Evolutionary conservation across 2,113 vertebrate genomes (phyloP).

Genomic region (Gambusia affinis): DNA sequence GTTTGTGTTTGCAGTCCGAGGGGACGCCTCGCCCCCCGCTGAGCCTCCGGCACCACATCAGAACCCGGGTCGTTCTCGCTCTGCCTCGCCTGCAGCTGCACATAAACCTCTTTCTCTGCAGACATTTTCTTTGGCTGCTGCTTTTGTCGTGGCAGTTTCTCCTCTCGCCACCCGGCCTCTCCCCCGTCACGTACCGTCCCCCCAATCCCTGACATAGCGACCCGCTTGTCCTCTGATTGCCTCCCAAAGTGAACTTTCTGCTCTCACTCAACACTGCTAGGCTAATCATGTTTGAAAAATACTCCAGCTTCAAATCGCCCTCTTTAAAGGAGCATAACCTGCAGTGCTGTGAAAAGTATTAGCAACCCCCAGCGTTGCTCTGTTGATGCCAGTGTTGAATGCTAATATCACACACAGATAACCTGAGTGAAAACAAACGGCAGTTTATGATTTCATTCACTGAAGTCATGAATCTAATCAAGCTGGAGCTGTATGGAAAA

Average conservation of each 20-base stretch:
- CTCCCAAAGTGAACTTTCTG: constrained; percentile 73
- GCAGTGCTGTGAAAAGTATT: too few species aligned
- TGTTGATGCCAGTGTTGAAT: too few species aligned
- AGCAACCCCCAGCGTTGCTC: too few species aligned
- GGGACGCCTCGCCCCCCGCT: constrained; percentile 4
- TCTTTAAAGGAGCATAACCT: too few species aligned
- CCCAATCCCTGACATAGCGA: constrained; percentile 47
- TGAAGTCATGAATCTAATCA: too few species aligned
- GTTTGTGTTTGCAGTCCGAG: constrained; percentile 66
- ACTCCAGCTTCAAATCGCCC: too few species aligned
- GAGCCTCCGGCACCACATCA: constrained; percentile 39
- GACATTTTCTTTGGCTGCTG: constrained; percentile 83
- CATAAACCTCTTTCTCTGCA: constrained; percentile 66
- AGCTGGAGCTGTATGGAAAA: too few species aligned
- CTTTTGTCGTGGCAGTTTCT: constrained; percentile 76
- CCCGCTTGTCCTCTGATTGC: constrained; percentile 68
- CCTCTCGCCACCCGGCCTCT: neutral
- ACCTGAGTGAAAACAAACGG: too few species aligned
- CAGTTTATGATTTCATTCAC: too few species aligned
- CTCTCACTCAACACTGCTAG: constrained; percentile 43
- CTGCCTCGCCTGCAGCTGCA: constrained; percentile 57
- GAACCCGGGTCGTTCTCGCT: constrained; percentile 51
- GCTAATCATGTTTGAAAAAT: constrained; percentile 10
- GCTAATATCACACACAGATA: too few species aligned
- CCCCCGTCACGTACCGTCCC: too few species aligned